These are phyloP conservation scores for Eciton burchellii DNA, from an alignment of 1,140 invertebrate species.

Conservation along the genomic window DNA sequence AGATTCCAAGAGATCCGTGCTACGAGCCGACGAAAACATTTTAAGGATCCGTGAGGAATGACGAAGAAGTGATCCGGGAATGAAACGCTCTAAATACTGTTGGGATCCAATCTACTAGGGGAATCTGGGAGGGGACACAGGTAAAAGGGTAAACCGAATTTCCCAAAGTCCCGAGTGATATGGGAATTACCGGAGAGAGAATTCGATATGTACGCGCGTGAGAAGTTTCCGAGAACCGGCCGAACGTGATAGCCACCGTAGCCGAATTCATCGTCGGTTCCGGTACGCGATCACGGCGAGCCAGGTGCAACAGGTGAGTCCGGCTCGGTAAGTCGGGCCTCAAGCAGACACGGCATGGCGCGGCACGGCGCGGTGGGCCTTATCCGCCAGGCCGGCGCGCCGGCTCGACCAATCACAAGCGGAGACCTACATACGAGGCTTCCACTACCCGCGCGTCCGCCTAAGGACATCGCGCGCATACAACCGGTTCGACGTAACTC, in stretches of 20 bases:
- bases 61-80: too few species aligned
- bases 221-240: conserved; percentile 25
- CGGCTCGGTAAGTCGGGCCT: conserved; percentile 36
- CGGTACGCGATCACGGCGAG: conserved; percentile 68
- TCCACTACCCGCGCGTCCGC: conserved; percentile 52
- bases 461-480: conserved; percentile 63
- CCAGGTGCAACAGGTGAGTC: conserved; percentile 75
- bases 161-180: not conserved
- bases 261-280: conserved; percentile 70
- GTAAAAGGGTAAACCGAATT: not conserved
- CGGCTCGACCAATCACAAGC: conserved; percentile 62
- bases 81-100: too few species aligned
- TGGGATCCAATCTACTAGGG: too few species aligned
- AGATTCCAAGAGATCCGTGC: too few species aligned
- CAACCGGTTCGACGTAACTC: conserved; percentile 65
- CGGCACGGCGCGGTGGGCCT: conserved; percentile 18
- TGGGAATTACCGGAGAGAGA: not conserved
- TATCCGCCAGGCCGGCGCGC: conserved; percentile 62
- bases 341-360: conserved; percentile 45
- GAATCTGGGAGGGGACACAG: not conserved
- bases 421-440: conserved; percentile 72
- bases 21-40: too few species aligned
- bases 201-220: not conserved
- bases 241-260: conserved; percentile 32
- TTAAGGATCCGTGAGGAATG: too few species aligned